A percentile compares a stretch with the other conserved stretches of the same genome.
Conservation (phyloP, 1,140 invertebrate species). For the Cephus cinctus region DNA sequence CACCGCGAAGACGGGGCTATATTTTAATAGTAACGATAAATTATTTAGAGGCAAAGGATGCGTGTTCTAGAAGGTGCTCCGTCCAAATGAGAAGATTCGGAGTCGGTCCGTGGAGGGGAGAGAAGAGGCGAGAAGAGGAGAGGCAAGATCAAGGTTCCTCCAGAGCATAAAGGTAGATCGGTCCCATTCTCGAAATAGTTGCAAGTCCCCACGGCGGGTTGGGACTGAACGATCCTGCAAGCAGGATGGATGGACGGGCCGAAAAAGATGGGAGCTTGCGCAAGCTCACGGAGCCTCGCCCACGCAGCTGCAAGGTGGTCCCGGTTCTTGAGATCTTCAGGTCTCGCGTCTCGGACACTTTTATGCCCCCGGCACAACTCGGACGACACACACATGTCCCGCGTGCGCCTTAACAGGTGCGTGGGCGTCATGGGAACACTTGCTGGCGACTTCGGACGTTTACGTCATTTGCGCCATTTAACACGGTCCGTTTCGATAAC, state of each 20-base stretch:
- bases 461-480: neutral
- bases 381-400: constrained; percentile 3
- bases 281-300: constrained; percentile 39
- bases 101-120: too few species aligned
- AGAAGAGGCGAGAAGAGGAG: too few species aligned
- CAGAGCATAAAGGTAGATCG: too few species aligned
- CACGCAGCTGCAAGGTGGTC: constrained; percentile 47
- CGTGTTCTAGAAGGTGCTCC: constrained; percentile 30
- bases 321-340: constrained; percentile 43
- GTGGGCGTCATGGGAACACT: constrained; percentile 49
- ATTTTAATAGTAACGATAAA: constrained; percentile 55
- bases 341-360: constrained; percentile 41
- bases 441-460: neutral
- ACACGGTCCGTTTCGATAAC: neutral
- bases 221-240: too few species aligned
- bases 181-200: too few species aligned
- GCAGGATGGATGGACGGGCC: too few species aligned
- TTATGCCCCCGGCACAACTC: constrained; percentile 43
- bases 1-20: constrained; percentile 47
- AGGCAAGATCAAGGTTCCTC: too few species aligned
- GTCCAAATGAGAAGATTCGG: too few species aligned
- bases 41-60: constrained; percentile 43
- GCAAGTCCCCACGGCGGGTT: too few species aligned
- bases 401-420: constrained; percentile 12
- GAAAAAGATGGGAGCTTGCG: constrained; percentile 43